Evolutionary conservation across 2,113 vertebrate species (phyloP), one percentile per base, ranked within the genome.

Genomic region (Grallaria varia): DNA sequence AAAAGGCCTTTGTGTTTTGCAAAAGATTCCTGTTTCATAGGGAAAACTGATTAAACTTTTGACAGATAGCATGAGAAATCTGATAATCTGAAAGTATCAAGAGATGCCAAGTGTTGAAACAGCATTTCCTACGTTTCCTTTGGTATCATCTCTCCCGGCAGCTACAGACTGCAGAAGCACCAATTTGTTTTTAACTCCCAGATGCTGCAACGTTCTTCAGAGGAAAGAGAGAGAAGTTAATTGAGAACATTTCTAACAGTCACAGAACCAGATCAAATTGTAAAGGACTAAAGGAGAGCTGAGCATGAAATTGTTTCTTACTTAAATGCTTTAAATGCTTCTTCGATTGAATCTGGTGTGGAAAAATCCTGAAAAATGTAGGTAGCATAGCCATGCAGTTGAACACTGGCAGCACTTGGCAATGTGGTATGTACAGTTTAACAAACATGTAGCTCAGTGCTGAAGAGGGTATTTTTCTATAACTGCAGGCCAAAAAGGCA

Each of bases 151-250:
- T 97, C 92, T 97, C 92, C 89, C 96, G 77, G 90, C 93, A 97
- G 90, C 82, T 95, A 96, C 71, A 96, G 93, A 90, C 30, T 79
- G 87, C 92, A 94, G 96, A 90, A 97, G 93, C 94, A 95, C 5
- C 0, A 0, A 72, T 95, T 94, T 94, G 25, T 1, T 73, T 80
- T 71, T 94, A 56, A 82, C 87, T 58, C 68, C 8, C 76, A 82
- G 92, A 92, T 69, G 91, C 94, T 97, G 95, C 93, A 96, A 91
- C 97, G 86, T 94, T 97, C 95, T 97, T 97, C 92, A 94, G 94
- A 97, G 85, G 92, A 96, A 97, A 95, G 86, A 93, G 58, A 95
- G 50, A 97, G 52, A 94, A 69, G 82, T 96, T 97, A 94, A 96
- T 97, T 96, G 53, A 53, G 87, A 96, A 82, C 28, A 66, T 85